Percentiles rank a stretch among this genome's conserved stretches.
phyloP scores from a whole-genome alignment of 2,888 invertebrate species.

The Apamea epomidion region DNA sequence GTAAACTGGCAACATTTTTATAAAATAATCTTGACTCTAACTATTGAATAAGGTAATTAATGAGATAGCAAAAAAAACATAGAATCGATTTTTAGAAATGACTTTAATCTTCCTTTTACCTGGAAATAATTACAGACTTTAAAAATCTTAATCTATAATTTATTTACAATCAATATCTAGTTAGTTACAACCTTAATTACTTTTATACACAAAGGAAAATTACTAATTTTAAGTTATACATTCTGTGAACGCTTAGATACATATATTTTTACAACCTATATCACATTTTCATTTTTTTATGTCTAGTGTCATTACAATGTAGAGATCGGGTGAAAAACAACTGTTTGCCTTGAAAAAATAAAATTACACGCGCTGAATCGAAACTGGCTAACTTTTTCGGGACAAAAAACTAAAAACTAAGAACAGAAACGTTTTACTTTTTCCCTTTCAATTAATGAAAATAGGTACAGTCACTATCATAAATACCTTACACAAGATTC shows the following conservation, averaged over 20 bases:
- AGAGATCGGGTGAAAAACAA: conserved; percentile 51
- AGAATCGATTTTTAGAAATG: conserved; percentile 83
- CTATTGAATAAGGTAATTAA: background rate
- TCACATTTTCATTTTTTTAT: conserved; percentile 89
- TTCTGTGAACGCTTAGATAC: conserved; percentile 82
- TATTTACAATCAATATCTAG: conserved; percentile 85
- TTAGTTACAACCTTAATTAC: conserved; percentile 81
- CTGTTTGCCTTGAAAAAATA: conserved; percentile 13
- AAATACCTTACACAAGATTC: background rate
- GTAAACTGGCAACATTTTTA: background rate
- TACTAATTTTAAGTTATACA: conserved; percentile 77
- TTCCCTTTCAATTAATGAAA: background rate
- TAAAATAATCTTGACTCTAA: background rate
- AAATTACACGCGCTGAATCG: background rate
- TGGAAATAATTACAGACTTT: conserved; percentile 89
- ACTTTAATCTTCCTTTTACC: conserved; percentile 87
- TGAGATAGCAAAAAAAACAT: conserved; percentile 49
- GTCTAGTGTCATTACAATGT: conserved; percentile 74
- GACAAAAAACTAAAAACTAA: background rate
- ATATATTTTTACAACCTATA: conserved; percentile 89
- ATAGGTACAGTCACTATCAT: background rate
- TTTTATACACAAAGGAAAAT: conserved; percentile 80
- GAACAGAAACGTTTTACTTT: background rate
- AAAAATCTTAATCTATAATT: conserved; percentile 89
- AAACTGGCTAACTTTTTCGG: background rate